Conservation (phyloP, 2,113 vertebrate species). For the Notothenia coriiceps region DNA sequence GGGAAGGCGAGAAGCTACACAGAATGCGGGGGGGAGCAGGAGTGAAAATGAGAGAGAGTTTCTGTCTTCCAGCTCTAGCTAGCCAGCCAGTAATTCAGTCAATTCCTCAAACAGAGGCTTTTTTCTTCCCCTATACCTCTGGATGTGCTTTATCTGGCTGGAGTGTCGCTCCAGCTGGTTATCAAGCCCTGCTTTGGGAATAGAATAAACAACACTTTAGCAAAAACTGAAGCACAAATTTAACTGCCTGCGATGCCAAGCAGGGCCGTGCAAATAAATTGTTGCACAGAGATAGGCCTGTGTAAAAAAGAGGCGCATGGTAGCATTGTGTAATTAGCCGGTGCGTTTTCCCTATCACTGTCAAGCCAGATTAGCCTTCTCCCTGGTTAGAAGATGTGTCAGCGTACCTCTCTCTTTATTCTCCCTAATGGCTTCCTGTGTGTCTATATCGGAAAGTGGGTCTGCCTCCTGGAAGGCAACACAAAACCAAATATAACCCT, state of each 20-base stretch:
- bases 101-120: slow-evolving; percentile 73
- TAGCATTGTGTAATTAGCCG: slow-evolving; percentile 74
- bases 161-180: slow-evolving; percentile 73
- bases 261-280: slow-evolving; percentile 64
- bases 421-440: slow-evolving; percentile 71
- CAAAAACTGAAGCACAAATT: slow-evolving; percentile 49
- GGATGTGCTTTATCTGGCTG: slow-evolving; percentile 75
- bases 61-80: slow-evolving; percentile 72
- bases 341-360: slow-evolving; percentile 68
- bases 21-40: slow-evolving; percentile 52
- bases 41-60: slow-evolving; percentile 81
- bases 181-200: slow-evolving; percentile 57
- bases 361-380: slow-evolving; percentile 75
- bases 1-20: slow-evolving; percentile 62
- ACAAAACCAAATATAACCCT: slow-evolving; percentile 41
- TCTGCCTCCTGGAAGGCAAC: slow-evolving; percentile 58
- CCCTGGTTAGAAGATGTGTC: slow-evolving; percentile 70
- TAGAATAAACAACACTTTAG: slow-evolving; percentile 70
- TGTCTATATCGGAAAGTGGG: slow-evolving; percentile 68
- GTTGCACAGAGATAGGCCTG: slow-evolving; percentile 43
- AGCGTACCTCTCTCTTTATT: slow-evolving; percentile 71
- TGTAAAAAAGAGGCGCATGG: slow-evolving; percentile 47
- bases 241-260: slow-evolving; percentile 41
- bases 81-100: slow-evolving; percentile 77
- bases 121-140: slow-evolving; percentile 66